Base-by-base conservation (phyloP, 2,888 invertebrate genomes). In the Acrobasis consociella region DNA sequence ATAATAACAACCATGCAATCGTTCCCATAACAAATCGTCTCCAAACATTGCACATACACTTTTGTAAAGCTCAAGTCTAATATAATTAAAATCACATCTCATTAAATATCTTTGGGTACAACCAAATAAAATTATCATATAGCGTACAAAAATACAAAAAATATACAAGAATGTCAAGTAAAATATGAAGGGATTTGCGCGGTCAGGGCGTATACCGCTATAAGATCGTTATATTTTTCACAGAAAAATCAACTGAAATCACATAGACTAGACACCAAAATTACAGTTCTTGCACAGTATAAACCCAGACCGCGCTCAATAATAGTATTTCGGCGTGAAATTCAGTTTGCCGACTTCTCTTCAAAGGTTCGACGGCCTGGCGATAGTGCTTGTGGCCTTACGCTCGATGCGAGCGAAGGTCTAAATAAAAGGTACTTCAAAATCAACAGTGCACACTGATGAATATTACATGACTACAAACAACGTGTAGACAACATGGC, bases 41-140 rank as follows among this genome's bases (percentile, higher is more conserved):
- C 77, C 75, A 79, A 76, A 85, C 76, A 86, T 85, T 82, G 86
- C 87, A 86, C 85, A 78, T 85, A 85, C 82, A 87, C 87, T 87
- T 88, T 89, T 81, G 83, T 91, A 90, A 90, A 91, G 90, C 88
- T 89, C 83, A 81, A 84, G 67, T 82, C 77, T 86, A 87, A 81
- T 84, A 86, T 87, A 87, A 86, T 85, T 84, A 77, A 86, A 89
- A 90, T 91, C 91, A 91, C 91, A 91, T 90, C 78, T 87, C 80
- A 81, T 89, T 90, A 91, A 91, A 91, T 90, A 92, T 92, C 91
- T 92, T 92, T 91, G 91, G 91, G 82, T 87, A 83, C 81, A 85
- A 90, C 91, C 91, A 89, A 92, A 89, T 86, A 84, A 90, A 91
- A 86, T 82, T 82, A 86, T 79, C 68, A 76, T 80, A 84, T 83